Base-by-base conservation (phyloP, 2,797 vertebrate species). In the Gambusia yucatana region DNA sequence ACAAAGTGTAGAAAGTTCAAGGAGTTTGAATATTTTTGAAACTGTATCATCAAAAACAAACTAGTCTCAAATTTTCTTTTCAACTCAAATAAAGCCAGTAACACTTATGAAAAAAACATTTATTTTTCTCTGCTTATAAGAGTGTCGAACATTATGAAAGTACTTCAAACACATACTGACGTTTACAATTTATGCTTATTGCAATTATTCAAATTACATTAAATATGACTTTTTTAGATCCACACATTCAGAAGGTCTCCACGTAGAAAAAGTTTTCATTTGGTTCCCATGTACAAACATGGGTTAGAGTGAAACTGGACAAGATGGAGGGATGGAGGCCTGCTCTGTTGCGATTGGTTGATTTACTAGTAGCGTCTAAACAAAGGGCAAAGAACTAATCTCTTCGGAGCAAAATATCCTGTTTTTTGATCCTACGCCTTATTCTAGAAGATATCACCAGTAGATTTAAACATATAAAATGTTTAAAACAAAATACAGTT, bases 51-150 rank as follows among this genome's bases (percentile, higher is more conserved):
- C 9, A 52, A 52, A 52, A 52, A 8, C 8, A 25, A 22, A 52
- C 20, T 25, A 25, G 7, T 52, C 20, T 52, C 20, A 25, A 52
- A 52, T 52, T 25, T 52, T 25, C 22, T 52, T 52, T 52, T 52
- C 50, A 52, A 52, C 2, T 52, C 47, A 81, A 67, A 48, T 59
- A 65, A 44, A 8, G 74, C 43, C 0, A 65, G 1, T 43, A 70
- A 10, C 3, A 57, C 74, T 76, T 36, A 84, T 67, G 85, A 89
- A 87, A 71, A 87, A 77, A 91, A 91, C 86, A 8, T 90, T 86
- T 88, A 80, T 81, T 81, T 76, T 65, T 44, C 52, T 85, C 72
- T 83, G 72, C 55, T 90, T 87, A 89, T 61, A 87, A 71, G 57
- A 61, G 81, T 77, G 70, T 2, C 75, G 77, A 79, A 80, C 78